These are phyloP conservation scores for Cydia amplana DNA, from an alignment of 1,140 invertebrate genomes.

Conservation along the genomic window DNA sequence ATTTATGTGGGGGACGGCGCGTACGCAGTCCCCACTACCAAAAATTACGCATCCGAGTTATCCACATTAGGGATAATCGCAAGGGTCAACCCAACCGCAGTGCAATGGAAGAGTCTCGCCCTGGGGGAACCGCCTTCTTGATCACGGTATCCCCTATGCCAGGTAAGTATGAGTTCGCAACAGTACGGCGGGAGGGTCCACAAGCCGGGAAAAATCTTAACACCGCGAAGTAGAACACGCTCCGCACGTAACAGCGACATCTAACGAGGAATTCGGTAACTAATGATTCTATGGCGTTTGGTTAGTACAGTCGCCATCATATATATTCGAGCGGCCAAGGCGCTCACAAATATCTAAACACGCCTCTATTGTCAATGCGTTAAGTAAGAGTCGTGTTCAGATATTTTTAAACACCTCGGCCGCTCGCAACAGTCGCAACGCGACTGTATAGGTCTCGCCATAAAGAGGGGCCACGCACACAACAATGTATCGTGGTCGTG, in stretches of 20 bases:
- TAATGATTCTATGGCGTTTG: background rate
- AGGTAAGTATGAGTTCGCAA: background rate
- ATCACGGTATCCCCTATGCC: constrained; percentile 13
- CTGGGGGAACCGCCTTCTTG: constrained; percentile 15
- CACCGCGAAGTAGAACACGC: constrained; percentile 3
- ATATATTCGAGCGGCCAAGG: too few species aligned
- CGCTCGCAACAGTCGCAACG: too few species aligned
- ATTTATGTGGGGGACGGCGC: background rate
- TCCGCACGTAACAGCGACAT: background rate
- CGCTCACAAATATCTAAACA: too few species aligned
- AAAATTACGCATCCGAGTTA: constrained; percentile 16
- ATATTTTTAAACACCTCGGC: too few species aligned
- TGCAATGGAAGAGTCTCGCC: constrained; percentile 15
- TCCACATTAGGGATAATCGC: constrained; percentile 20
- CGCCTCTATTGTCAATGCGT: too few species aligned
- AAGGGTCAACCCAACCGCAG: constrained; percentile 20
- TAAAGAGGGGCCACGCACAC: too few species aligned
- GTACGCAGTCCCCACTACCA: constrained; percentile 20
- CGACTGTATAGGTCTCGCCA: too few species aligned
- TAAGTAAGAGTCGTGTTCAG: too few species aligned
- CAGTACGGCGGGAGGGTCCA: background rate
- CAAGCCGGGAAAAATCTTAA: background rate
- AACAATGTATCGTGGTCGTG: background rate
- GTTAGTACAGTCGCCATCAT: too few species aligned
- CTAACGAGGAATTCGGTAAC: background rate